phyloP scores from a whole-genome alignment of 2,113 vertebrate species.

The Bombycilla garrulus region DNA sequence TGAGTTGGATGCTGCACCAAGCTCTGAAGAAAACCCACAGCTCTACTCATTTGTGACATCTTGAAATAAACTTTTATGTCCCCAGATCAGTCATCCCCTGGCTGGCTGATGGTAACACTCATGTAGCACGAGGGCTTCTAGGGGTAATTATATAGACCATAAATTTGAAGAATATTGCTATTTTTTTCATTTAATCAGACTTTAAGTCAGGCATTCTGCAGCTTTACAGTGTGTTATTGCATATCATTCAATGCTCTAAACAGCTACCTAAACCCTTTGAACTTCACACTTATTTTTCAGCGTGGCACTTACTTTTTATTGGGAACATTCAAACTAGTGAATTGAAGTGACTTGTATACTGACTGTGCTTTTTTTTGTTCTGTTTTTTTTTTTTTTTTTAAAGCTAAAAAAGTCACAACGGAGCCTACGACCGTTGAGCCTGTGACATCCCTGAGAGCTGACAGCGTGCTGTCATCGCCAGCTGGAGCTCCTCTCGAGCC shows the following conservation, averaged over 20 bases:
- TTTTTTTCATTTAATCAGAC: neutral
- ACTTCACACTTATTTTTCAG: neutral
- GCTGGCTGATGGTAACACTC: neutral
- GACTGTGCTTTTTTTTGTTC: neutral
- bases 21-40: constrained; percentile 21
- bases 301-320: neutral
- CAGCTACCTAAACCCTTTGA: neutral
- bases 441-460: constrained; percentile 67
- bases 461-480: constrained; percentile 31
- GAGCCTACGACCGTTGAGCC: constrained; percentile 69
- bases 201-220: neutral
- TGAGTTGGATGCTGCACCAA: constrained; percentile 7
- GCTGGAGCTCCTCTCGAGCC: constrained; percentile 40
- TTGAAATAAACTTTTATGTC: neutral
- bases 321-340: neutral
- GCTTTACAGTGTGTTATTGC: neutral
- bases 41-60: neutral
- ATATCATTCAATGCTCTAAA: neutral
- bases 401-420: constrained; percentile 76
- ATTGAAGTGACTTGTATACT: neutral
- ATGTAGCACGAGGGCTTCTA: neutral
- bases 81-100: neutral
- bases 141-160: neutral
- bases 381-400: constrained; percentile 34
- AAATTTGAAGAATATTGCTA: neutral